Evolutionary conservation across 2,113 vertebrate genomes (phyloP).

Genomic region (Antechinus flavipes): DNA sequence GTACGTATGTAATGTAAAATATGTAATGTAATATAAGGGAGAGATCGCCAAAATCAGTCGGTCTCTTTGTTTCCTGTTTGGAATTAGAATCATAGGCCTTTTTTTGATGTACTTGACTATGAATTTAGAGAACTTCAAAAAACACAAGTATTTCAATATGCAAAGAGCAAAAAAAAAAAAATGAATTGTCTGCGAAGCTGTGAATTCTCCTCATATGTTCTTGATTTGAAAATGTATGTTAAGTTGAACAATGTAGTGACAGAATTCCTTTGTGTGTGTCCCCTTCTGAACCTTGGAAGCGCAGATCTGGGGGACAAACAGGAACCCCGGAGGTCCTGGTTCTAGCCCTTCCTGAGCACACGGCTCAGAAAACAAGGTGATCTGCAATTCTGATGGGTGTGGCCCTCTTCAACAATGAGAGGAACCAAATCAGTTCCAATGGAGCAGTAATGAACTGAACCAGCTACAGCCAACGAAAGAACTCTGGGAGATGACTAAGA

Average conservation of each 20-base stretch:
- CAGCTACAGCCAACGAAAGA: too few relatives aligned
- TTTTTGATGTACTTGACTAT: neutral
- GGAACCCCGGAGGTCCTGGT: neutral
- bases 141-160: neutral
- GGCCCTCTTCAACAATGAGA: too few relatives aligned
- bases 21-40: neutral
- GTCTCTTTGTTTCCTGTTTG: neutral
- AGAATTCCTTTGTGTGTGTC: neutral
- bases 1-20: too few relatives aligned
- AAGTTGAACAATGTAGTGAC: neutral
- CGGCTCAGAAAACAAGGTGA: neutral
- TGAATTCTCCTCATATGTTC: neutral
- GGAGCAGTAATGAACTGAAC: too few relatives aligned
- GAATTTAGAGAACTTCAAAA: neutral
- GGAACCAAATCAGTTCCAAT: too few relatives aligned
- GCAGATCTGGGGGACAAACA: neutral
- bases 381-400: neutral
- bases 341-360: neutral
- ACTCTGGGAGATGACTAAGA: too few relatives aligned
- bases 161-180: neutral
- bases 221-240: neutral
- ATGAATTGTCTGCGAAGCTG: neutral
- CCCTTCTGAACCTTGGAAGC: neutral
- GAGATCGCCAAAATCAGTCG: neutral
- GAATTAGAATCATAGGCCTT: neutral